A percentile compares a stretch with the other conserved stretches of the same genome.
Evolutionary conservation across 2,113 vertebrate species (phyloP).

Genomic region (Noctilio leporinus): DNA sequence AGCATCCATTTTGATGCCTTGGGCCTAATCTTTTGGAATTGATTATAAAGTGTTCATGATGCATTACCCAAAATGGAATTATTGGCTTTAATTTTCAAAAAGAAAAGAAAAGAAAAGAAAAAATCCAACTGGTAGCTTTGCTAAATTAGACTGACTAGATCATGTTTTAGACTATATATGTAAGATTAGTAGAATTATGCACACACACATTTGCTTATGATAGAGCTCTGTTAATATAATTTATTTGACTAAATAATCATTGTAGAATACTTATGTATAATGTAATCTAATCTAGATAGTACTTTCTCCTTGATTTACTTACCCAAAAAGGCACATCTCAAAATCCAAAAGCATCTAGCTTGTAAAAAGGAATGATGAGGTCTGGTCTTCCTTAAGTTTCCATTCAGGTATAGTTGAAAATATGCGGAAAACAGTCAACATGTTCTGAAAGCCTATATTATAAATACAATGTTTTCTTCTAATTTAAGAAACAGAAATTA

Average conservation of each 20-base stretch:
- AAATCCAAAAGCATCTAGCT: not conserved
- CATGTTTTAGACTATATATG: constrained; percentile 8
- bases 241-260: not conserved
- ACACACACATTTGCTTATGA: not conserved
- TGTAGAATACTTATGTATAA: constrained; percentile 15
- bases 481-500: not conserved
- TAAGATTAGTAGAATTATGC: not conserved
- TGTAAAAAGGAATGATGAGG: not conserved
- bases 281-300: not conserved
- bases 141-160: constrained; percentile 13
- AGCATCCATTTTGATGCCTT: constrained; percentile 63
- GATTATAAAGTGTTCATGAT: constrained; percentile 71
- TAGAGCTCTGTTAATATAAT: constrained; percentile 31
- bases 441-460: not conserved
- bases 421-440: not conserved
- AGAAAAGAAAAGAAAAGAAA: not conserved
- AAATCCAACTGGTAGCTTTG: constrained; percentile 13
- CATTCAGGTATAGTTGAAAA: constrained; percentile 4
- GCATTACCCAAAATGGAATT: constrained; percentile 63
- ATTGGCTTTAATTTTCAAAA: constrained; percentile 51
- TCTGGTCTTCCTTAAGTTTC: not conserved
- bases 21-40: constrained; percentile 71
- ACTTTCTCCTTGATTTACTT: constrained; percentile 16
- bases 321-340: not conserved
- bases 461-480: not conserved